Evolutionary conservation across 2,797 vertebrate genomes (phyloP).

Genomic region (Fistularia commersonii): DNA sequence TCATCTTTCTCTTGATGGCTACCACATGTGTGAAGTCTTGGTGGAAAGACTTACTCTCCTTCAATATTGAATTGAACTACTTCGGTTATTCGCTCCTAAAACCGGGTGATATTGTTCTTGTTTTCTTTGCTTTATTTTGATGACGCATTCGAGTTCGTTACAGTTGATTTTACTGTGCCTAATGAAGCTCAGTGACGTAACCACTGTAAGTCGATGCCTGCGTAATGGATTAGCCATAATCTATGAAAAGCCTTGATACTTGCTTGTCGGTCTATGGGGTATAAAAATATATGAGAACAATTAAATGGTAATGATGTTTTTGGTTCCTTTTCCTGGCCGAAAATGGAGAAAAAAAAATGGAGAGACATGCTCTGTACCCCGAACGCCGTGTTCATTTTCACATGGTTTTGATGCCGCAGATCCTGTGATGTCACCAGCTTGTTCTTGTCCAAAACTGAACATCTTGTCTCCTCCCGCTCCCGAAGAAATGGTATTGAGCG

Average conservation of each 20-base stretch:
- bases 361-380: not conserved
- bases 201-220: constrained; percentile 5
- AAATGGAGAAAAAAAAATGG: not conserved
- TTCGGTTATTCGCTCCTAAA: constrained; percentile 35
- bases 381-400: constrained; percentile 14
- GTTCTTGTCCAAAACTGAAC: not conserved
- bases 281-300: constrained; percentile 5
- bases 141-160: constrained; percentile 26
- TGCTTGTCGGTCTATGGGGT: constrained; percentile 2
- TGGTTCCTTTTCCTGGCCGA: constrained; percentile 7
- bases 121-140: constrained; percentile 15
- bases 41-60: constrained; percentile 47
- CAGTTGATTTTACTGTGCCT: constrained; percentile 3
- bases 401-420: not conserved
- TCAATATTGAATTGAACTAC: constrained; percentile 35
- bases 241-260: constrained; percentile 16
- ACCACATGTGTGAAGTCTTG: constrained; percentile 64
- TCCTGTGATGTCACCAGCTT: not conserved
- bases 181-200: constrained; percentile 26
- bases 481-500: constrained; percentile 3
- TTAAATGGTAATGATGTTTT: constrained; percentile 11
- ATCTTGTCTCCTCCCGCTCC: not conserved
- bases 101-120: constrained; percentile 22
- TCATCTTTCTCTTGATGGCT: constrained; percentile 72
- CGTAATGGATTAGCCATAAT: constrained; percentile 19